Percentiles rank a stretch among this genome's conserved stretches.
Evolutionary conservation across 2,113 vertebrate genomes (phyloP).

Genomic region (Muscicapa adusta): DNA sequence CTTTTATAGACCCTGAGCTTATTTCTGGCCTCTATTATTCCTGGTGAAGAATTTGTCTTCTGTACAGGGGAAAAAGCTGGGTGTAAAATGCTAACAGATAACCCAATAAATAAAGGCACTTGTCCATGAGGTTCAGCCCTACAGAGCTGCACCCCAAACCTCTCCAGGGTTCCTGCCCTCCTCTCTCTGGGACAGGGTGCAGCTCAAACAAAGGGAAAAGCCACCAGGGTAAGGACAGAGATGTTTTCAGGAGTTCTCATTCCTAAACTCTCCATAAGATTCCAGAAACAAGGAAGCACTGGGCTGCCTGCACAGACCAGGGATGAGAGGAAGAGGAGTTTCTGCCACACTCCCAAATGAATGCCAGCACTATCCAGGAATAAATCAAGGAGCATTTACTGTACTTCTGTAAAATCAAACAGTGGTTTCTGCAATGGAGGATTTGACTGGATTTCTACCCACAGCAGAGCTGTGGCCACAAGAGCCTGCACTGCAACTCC

Average conservation of each 20-base stretch:
- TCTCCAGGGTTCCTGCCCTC: rapidly evolving
- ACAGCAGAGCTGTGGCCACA: rapidly evolving
- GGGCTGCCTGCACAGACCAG: rapidly evolving
- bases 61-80: not conserved
- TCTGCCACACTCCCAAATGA: not conserved
- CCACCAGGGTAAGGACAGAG: rapidly evolving
- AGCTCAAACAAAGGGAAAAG: not conserved
- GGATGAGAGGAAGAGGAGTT: not conserved
- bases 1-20: not conserved
- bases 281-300: not conserved
- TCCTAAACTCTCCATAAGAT: not conserved
- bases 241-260: not conserved
- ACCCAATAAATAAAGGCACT: not conserved
- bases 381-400: not conserved
- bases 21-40: not conserved
- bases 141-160: rapidly evolving
- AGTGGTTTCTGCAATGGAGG: rapidly evolving
- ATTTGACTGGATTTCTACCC: not conserved
- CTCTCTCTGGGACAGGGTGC: not conserved
- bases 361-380: not conserved
- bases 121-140: not conserved
- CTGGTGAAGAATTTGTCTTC: not conserved
- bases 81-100: not conserved
- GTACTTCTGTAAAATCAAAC: not conserved
- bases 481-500: not conserved